Evolutionary conservation across 2,888 invertebrate species (phyloP).

Genomic region (Epinotia nisella): DNA sequence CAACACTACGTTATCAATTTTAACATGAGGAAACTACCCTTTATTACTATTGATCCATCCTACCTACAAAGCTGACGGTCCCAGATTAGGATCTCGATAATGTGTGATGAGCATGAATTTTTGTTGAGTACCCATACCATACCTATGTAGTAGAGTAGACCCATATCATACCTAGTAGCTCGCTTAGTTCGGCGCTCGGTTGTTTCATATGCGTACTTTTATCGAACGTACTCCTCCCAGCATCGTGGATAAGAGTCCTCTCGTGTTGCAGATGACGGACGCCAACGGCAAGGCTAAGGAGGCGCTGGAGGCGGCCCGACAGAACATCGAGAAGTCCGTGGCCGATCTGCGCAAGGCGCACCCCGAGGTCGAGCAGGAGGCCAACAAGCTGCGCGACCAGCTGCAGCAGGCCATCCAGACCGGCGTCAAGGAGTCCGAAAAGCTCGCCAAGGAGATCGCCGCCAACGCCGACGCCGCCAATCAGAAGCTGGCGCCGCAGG

Average conservation of each 20-base stretch:
- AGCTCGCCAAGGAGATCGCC: conserved; percentile 70
- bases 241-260: too few relatives aligned
- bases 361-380: conserved; percentile 76
- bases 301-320: conserved; percentile 64
- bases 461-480: conserved; percentile 68
- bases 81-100: too few relatives aligned
- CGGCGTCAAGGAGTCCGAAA: conserved; percentile 69
- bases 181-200: too few relatives aligned
- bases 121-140: not conserved
- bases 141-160: too few relatives aligned
- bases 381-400: conserved; percentile 62
- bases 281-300: conserved; percentile 75
- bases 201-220: too few relatives aligned
- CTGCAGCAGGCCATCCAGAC: conserved; percentile 66
- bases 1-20: too few relatives aligned
- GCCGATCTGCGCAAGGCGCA: conserved; percentile 72
- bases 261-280: conserved; percentile 60
- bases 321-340: conserved; percentile 62
- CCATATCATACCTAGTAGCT: not conserved
- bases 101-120: not conserved
- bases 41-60: too few relatives aligned
- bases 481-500: conserved; percentile 72
- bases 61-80: too few relatives aligned
- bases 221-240: too few relatives aligned
- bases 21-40: too few relatives aligned